Evolutionary conservation across 1,140 invertebrate genomes (phyloP).

Genomic region (Lycorma delicatula): DNA sequence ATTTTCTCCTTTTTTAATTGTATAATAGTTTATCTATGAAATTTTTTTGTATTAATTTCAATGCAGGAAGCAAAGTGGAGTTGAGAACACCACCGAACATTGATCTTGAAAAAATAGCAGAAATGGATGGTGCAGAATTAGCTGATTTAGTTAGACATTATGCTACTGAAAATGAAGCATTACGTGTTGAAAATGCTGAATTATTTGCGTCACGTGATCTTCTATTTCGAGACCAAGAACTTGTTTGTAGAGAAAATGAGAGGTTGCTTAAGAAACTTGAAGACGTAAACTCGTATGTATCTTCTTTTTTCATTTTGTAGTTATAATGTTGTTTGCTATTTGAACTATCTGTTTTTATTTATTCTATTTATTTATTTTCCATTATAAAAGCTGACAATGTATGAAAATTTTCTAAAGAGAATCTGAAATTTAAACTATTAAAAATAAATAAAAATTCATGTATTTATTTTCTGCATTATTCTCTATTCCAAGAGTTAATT

Average conservation of each 20-base stretch:
- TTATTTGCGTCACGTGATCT: slow-evolving; percentile 70
- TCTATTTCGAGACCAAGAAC: slow-evolving; percentile 77
- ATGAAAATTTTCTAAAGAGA: no score
- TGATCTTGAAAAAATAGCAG: slow-evolving; percentile 59
- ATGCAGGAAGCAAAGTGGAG: slow-evolving; percentile 1
- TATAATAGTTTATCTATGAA: no score
- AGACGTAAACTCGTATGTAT: slow-evolving; percentile 70
- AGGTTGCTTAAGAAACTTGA: slow-evolving; percentile 76
- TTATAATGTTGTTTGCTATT: no score
- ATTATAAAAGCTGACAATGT: no score
- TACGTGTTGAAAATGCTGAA: slow-evolving; percentile 79
- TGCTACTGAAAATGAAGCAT: slow-evolving; percentile 75
- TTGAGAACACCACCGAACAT: slow-evolving; percentile 43
- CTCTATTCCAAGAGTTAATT: no score
- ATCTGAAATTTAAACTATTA: no score
- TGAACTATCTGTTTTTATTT: no score
- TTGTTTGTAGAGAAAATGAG: slow-evolving; percentile 85
- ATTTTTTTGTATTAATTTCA: no score
- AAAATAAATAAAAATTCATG: no score
- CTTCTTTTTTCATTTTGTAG: not conserved
- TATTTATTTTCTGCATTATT: no score
- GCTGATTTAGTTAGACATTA: slow-evolving; percentile 67
- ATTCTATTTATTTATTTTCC: no score
- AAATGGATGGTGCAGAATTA: slow-evolving; percentile 59
- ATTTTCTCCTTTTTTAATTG: no score